These are phyloP conservation scores for Lasaia peninsularis DNA, from an alignment of 1,140 invertebrate genomes.

Conservation along the genomic window DNA sequence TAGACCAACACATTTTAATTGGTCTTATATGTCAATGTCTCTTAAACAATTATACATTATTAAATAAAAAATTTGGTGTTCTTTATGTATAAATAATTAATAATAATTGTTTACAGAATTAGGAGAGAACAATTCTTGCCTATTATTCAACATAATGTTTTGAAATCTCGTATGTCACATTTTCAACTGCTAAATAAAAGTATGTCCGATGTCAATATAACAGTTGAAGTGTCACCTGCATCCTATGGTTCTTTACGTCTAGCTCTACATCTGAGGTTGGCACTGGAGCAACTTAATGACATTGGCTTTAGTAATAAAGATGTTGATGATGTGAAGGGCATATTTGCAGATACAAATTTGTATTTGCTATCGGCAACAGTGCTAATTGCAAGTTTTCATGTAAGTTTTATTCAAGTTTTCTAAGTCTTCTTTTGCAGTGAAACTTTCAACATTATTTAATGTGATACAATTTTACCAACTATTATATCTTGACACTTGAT, in stretches of 20 bases:
- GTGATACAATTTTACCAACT: not conserved
- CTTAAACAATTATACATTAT: too few relatives aligned
- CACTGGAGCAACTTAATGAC: conserved; percentile 84
- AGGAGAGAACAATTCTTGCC: conserved; percentile 87
- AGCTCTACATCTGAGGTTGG: conserved; percentile 87
- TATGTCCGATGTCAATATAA: conserved; percentile 78
- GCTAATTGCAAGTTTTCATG: conserved; percentile 94
- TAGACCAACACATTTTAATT: too few relatives aligned
- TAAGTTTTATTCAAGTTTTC: conserved; percentile 78
- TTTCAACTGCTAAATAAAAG: conserved; percentile 81
- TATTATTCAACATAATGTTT: conserved; percentile 88
- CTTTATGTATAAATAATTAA: conserved; percentile 5
- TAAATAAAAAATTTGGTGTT: not conserved
- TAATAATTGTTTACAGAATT: conserved; percentile 65
- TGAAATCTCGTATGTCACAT: conserved; percentile 87
- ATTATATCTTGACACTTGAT: too few relatives aligned
- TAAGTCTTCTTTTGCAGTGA: not conserved
- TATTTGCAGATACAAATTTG: conserved; percentile 97
- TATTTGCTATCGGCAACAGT: conserved; percentile 96
- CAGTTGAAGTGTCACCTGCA: conserved; percentile 79
- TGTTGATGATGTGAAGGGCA: conserved; percentile 96
- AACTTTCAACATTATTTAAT: not conserved
- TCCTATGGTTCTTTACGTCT: conserved; percentile 85
- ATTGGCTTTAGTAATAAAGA: conserved; percentile 96
- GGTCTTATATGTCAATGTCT: too few relatives aligned